Evolutionary conservation across 2,888 invertebrate species (phyloP), one percentile per base, ranked within the genome.

Genomic region (Pristionchus exspectatus): DNA sequence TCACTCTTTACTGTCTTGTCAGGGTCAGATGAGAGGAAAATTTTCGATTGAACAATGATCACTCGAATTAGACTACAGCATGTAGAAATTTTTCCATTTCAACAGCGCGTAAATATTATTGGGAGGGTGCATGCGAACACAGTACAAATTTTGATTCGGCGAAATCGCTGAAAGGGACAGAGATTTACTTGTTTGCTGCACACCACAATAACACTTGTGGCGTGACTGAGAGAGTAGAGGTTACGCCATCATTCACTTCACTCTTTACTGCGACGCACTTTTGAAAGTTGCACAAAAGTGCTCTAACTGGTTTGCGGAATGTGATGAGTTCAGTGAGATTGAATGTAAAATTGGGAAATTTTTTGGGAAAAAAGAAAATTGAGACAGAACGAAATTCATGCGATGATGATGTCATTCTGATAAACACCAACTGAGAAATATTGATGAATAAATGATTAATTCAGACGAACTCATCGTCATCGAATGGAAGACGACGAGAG

Each of bases 401-500:
- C 16, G 24, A 16, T 18, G 18, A 18, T 59, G 1, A 59, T 24
- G 59, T 16, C 59, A 59, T 59, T 24, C 4, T 24, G 59, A 59
- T 59, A 12, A 0, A 5, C 59, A 59, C 59, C 59, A 59, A 50
- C 44, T 50, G 44, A 50, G 44, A 59, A 59, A 59, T 59, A 24
- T 59, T 14, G 21, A 59, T 59, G 66, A 72, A 27, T n/a, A 27
- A 16, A 7, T 56, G 9, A 50, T 16, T 84, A 12, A 56, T 56
- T 16, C 59, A 84, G 54, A 30, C 30, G 59, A 5, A 84, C 54
- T 84, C 84, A 84, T 84, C 54, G 59, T 5, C 84, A 84, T n/a
- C 24, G 63, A 86, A 86, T 86, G 38, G 86, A 86, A 38, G 86
- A 86, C 21, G 86, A 86, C 5, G 66, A 66, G 66, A 63, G 66